phyloP scores from a whole-genome alignment of 2,888 invertebrate species.

The Hypomecis punctinalis region DNA sequence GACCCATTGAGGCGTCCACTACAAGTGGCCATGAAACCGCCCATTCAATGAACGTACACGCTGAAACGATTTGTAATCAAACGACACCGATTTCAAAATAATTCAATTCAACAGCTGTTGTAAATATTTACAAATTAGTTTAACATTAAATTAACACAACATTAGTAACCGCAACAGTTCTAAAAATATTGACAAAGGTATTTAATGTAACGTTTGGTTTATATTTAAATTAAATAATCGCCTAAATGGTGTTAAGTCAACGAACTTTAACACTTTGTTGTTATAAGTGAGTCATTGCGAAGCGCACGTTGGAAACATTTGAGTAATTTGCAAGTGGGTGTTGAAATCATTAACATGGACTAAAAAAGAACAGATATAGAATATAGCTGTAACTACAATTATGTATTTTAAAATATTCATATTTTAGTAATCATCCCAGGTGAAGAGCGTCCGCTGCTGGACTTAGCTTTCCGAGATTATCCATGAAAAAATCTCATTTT shows the following conservation, averaged over 20 bases:
- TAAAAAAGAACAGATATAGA: background rate
- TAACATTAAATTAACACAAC: background rate
- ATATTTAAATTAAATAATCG: slow-evolving; percentile 23
- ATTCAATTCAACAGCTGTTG: slow-evolving; percentile 22
- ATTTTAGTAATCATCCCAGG: too few species aligned
- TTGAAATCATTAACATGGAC: background rate
- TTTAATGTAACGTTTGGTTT: slow-evolving; percentile 4
- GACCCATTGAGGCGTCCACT: slow-evolving; percentile 37
- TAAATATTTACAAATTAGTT: background rate
- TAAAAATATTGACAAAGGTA: slow-evolving; percentile 1
- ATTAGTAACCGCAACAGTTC: background rate
- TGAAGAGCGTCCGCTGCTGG: too few species aligned
- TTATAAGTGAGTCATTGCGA: slow-evolving; percentile 26
- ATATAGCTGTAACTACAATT: background rate
- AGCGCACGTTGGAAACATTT: slow-evolving; percentile 21
- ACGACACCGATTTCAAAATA: slow-evolving; percentile 25
- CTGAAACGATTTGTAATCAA: slow-evolving; percentile 30
- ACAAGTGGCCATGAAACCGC: slow-evolving; percentile 30
- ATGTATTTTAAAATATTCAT: too few species aligned
- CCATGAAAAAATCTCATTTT: too few species aligned
- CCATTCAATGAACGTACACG: slow-evolving; percentile 39
- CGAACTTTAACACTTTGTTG: slow-evolving; percentile 37
- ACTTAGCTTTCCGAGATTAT: too few species aligned
- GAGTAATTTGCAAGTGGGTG: slow-evolving; percentile 26
- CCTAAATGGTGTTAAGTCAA: slow-evolving; percentile 34